Conservation (phyloP, 23 tunicate genomes). For the Clavelina lepadiformis region DNA sequence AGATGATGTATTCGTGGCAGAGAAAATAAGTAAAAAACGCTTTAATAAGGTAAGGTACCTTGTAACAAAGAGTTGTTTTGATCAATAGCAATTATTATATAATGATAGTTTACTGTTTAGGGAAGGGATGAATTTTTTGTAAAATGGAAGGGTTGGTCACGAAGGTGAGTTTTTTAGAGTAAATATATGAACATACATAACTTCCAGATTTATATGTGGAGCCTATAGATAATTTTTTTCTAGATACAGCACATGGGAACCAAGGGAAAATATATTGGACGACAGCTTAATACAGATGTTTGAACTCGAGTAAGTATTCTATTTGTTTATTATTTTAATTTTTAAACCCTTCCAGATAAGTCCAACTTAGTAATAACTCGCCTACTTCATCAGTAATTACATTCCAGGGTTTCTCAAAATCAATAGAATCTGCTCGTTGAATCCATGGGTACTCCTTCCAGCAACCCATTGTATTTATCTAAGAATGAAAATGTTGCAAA, state of each 20-base stretch:
- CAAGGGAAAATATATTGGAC: slow-evolving; percentile 72
- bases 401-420: too few relatives aligned
- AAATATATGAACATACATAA: background rate
- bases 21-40: slow-evolving; percentile 59
- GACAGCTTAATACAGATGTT: slow-evolving; percentile 46
- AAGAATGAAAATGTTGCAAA: too few relatives aligned
- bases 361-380: too few relatives aligned
- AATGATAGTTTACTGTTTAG: slow-evolving; percentile 2
- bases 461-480: too few relatives aligned
- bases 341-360: too few relatives aligned
- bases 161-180: slow-evolving; percentile 8
- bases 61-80: background rate
- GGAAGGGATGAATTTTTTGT: slow-evolving; percentile 64
- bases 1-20: slow-evolving; percentile 78
- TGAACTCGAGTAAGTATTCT: slow-evolving; percentile 39
- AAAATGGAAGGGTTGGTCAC: slow-evolving; percentile 87
- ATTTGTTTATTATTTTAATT: too few relatives aligned
- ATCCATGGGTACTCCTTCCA: too few relatives aligned
- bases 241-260: slow-evolving; percentile 87
- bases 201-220: background rate
- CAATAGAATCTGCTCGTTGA: too few relatives aligned
- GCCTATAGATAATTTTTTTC: background rate
- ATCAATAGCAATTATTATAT: background rate
- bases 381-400: too few relatives aligned
- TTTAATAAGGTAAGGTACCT: slow-evolving; percentile 28